Base-by-base conservation (phyloP, 2,888 invertebrate genomes). In the Gryllus longicercus region DNA sequence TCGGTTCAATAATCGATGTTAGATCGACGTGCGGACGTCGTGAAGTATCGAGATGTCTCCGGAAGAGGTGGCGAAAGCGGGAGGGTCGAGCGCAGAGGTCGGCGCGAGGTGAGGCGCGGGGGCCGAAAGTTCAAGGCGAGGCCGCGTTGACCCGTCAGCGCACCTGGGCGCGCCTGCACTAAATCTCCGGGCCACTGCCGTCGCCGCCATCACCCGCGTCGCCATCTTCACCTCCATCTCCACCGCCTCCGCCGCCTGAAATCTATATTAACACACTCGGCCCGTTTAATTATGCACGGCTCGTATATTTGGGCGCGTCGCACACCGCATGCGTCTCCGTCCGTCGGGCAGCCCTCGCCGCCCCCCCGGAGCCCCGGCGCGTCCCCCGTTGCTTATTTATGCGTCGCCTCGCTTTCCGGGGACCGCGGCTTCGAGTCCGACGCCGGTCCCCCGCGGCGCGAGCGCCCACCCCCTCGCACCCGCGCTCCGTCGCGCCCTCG, bases 201-300 rank as follows among this genome's bases (percentile, higher is more conserved):
- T 63, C n/a, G 12, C 16, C 63, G 14, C 63, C 63, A 18, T 63
- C 63, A n/a, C n/a, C 38, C 38, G 38, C 63, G 63, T n/a, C 11
- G 16, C 63, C 16, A n/a, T 63, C 63, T 14, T n/a, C 14, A 63
- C 63, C 63, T 3, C 63, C 14, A 14, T 16, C 16, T 3, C 63
- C 63, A 14, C 63, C 63, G 63, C n/a, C 63, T 14, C n/a, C 63
- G 63, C 63, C 63, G 63, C 14, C 63, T 63, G 63, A 63, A 63
- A 63, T 63, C 63, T 63, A 63, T 63, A 63, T 63, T 63, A 63
- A 63, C 63, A 63, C 63, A 63, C 63, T 63, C 63, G 63, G n/a
- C 63, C 63, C 63, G 63, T 63, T 63, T 63, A 63, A 63, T 63
- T 63, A 63, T 63, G 63, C 63, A 63, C 63, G 63, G 63, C 63